Evolutionary conservation across 2,113 vertebrate genomes (phyloP).

Genomic region (Podocnemis expansa): DNA sequence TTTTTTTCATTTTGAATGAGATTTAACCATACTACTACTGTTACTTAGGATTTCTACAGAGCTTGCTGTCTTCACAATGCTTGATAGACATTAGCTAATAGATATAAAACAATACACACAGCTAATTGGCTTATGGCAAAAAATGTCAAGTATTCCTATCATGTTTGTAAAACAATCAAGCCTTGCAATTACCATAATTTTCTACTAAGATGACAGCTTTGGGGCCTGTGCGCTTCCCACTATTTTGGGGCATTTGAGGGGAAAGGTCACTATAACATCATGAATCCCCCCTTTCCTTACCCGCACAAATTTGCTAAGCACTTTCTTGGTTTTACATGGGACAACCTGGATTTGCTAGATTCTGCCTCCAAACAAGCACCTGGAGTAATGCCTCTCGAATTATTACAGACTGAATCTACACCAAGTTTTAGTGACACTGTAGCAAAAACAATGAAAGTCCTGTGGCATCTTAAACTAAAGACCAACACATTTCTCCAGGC

Average conservation of each 20-base stretch:
- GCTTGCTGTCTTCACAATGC: background rate
- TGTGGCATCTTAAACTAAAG: too few species aligned
- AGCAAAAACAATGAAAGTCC: too few species aligned
- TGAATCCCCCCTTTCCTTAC: background rate
- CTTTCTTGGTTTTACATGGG: background rate
- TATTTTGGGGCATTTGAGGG: background rate
- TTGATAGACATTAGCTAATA: background rate
- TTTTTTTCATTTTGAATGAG: background rate
- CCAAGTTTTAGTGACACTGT: background rate
- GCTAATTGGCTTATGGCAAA: background rate
- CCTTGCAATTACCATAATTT: background rate
- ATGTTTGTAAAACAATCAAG: background rate
- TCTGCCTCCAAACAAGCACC: background rate
- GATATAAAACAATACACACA: fast-evolving
- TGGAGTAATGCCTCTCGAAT: background rate
- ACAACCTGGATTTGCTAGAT: background rate
- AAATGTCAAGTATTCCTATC: background rate
- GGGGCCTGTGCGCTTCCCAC: background rate
- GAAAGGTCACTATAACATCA: background rate
- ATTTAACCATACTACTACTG: fast-evolving
- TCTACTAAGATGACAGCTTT: fast-evolving
- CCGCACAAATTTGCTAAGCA: background rate
- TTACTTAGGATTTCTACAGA: background rate
- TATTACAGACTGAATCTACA: background rate
- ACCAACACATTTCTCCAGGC: too few species aligned